These are phyloP conservation scores for Glyptemys insculpta DNA, from an alignment of 2,797 vertebrate species.

Conservation along the genomic window DNA sequence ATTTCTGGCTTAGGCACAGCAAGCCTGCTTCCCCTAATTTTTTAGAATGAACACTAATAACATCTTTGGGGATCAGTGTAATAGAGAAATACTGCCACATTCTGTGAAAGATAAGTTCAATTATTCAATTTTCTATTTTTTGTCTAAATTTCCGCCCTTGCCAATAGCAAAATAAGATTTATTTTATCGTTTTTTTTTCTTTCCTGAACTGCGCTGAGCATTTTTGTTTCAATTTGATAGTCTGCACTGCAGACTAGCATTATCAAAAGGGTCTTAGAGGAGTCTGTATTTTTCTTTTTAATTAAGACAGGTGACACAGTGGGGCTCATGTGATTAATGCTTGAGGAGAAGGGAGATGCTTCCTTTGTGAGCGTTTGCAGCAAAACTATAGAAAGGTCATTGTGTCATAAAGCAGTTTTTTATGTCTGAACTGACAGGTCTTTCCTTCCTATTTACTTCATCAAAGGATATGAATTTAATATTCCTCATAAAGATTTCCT, in stretches of 20 bases:
- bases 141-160: background rate
- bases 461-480: constrained; percentile 30
- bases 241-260: background rate
- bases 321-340: constrained; percentile 11
- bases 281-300: constrained; percentile 38
- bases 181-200: constrained; percentile 42
- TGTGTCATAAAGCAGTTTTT: constrained; percentile 26
- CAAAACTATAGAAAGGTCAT: constrained; percentile 26
- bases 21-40: background rate
- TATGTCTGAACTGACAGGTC: constrained; percentile 20
- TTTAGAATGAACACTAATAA: background rate
- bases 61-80: background rate
- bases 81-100: background rate
- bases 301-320: constrained; percentile 40
- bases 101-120: constrained; percentile 33
- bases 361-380: constrained; percentile 27
- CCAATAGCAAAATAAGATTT: constrained; percentile 21
- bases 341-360: constrained; percentile 1
- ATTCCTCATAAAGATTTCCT: constrained; percentile 22
- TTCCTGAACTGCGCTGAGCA: constrained; percentile 6
- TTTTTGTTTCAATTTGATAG: constrained; percentile 36
- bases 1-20: background rate
- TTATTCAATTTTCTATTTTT: background rate
- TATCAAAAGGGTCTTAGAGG: background rate
- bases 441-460: constrained; percentile 27